Conservation (phyloP, 2,113 vertebrate species). For the Alligator sinensis region DNA sequence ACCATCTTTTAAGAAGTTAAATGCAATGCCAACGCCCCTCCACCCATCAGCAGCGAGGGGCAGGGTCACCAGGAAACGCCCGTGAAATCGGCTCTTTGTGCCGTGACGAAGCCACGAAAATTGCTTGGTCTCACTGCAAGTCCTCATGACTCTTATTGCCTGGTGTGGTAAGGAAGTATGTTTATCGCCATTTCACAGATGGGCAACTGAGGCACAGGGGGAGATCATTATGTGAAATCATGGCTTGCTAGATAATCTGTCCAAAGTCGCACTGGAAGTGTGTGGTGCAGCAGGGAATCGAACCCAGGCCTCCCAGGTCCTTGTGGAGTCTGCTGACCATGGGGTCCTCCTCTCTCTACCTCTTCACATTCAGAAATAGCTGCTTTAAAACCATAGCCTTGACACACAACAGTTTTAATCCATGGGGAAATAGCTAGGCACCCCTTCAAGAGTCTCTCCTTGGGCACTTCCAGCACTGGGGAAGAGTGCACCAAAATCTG, state of each 20-base stretch:
- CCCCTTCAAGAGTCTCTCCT: background rate
- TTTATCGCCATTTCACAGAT: slow-evolving; percentile 11
- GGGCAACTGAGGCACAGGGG: slow-evolving; percentile 17
- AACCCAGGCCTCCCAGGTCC: background rate
- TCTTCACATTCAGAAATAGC: background rate
- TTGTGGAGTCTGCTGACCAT: too few relatives aligned
- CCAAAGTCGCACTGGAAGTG: background rate
- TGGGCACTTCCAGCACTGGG: background rate
- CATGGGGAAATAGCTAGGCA: background rate
- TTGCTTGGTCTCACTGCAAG: too few relatives aligned
- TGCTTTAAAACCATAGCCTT: background rate
- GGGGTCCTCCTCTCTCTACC: background rate
- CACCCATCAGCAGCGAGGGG: too few relatives aligned
- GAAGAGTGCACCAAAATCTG: background rate
- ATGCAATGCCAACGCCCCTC: too few relatives aligned
- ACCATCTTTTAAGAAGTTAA: too few relatives aligned
- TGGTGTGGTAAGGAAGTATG: background rate
- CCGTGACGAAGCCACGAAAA: too few relatives aligned
- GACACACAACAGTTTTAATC: background rate
- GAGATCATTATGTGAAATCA: background rate
- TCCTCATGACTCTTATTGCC: background rate
- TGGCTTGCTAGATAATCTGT: background rate
- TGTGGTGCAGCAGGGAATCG: background rate
- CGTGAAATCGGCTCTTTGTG: too few relatives aligned
- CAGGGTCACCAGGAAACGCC: too few relatives aligned